These are phyloP conservation scores for Oriolus oriolus DNA, from an alignment of 2,113 vertebrate species.

Conservation along the genomic window DNA sequence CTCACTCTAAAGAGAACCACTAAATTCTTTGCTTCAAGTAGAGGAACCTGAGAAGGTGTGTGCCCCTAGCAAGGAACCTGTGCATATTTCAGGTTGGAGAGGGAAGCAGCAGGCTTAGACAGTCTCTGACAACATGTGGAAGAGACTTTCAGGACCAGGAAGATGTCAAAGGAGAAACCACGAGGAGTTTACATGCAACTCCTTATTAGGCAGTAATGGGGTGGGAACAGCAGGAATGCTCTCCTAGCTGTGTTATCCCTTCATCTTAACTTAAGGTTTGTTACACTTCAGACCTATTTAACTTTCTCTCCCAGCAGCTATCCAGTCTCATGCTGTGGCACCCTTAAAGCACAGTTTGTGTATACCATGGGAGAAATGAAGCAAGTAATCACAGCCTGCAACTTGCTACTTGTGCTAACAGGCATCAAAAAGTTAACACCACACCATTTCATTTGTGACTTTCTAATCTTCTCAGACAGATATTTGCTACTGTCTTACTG, in stretches of 20 bases:
- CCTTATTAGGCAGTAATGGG: background rate
- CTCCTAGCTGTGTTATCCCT: background rate
- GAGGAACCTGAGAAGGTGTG: background rate
- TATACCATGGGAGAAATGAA: background rate
- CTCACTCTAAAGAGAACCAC: background rate
- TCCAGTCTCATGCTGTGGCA: background rate
- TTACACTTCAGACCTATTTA: background rate
- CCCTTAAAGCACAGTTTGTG: background rate
- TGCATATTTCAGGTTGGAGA: background rate
- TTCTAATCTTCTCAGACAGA: background rate
- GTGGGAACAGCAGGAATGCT: background rate
- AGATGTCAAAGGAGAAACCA: background rate
- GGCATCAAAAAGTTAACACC: background rate
- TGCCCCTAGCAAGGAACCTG: background rate
- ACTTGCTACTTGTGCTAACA: background rate
- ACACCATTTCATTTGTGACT: background rate
- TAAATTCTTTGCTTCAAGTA: background rate
- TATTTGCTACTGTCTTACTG: background rate
- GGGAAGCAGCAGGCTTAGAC: background rate
- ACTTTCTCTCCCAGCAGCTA: background rate
- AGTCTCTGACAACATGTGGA: background rate
- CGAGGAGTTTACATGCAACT: background rate
- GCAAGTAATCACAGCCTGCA: background rate
- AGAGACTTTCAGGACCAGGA: background rate
- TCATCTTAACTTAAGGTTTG: background rate